Percentiles rank a stretch among this genome's conserved stretches.
Conservation (phyloP, 1,140 invertebrate species). For the Pollicipes pollicipes region DNA sequence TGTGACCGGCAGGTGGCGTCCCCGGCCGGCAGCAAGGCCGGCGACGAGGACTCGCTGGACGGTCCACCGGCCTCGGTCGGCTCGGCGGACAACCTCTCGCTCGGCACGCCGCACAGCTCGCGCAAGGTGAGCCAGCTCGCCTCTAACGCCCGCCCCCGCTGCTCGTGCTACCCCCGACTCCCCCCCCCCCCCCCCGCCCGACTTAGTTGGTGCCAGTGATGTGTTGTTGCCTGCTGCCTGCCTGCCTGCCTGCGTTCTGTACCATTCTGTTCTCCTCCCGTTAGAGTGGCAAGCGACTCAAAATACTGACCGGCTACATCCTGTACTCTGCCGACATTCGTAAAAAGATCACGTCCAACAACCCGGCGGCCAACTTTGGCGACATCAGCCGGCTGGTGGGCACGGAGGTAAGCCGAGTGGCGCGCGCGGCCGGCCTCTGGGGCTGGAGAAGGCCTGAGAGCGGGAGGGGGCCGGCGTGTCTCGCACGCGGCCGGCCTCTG, state of each 20-base stretch:
- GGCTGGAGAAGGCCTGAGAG: background rate
- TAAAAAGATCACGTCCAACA: constrained; percentile 63
- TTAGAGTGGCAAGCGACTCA: background rate
- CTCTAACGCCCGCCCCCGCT: constrained; percentile 14
- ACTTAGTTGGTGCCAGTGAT: background rate
- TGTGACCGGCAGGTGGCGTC: background rate
- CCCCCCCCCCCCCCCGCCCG: constrained; percentile 4
- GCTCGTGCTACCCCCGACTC: constrained; percentile 3
- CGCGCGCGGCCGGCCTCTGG: background rate
- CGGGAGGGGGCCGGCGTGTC: background rate
- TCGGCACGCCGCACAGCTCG: constrained; percentile 21
- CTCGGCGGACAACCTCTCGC: constrained; percentile 39
- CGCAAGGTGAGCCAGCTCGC: constrained; percentile 17
- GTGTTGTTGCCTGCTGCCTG: constrained; percentile 6
- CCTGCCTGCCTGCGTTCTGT: constrained; percentile 21
- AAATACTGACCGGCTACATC: constrained; percentile 80
- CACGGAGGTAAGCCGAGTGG: constrained; percentile 7
- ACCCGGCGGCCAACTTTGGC: constrained; percentile 88
- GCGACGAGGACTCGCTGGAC: constrained; percentile 44
- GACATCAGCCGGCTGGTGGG: constrained; percentile 95
- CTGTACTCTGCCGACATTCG: constrained; percentile 93
- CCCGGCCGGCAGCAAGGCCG: constrained; percentile 10
- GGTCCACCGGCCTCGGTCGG: constrained; percentile 52
- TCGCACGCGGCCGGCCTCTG: too few relatives aligned
- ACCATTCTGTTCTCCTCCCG: background rate